phyloP scores from a whole-genome alignment of 2,888 invertebrate genomes.

The Athalia cordata region DNA sequence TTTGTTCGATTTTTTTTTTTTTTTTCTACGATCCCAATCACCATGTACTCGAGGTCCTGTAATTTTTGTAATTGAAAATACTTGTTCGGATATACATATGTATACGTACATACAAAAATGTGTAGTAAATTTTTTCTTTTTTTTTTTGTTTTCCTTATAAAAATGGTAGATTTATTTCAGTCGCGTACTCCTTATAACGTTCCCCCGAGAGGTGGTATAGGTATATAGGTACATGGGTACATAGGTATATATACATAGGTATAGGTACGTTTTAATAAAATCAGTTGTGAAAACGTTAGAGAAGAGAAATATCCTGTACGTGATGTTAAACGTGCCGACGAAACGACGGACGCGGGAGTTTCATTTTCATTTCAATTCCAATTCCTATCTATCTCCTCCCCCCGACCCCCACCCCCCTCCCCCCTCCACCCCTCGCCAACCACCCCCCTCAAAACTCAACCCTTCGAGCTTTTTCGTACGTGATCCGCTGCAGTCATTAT shows the following conservation, averaged over 20 bases:
- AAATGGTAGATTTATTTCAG: conserved; percentile 3
- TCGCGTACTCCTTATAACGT: conserved; percentile 17
- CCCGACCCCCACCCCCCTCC: neutral
- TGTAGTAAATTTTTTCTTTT: too few species aligned
- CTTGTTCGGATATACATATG: too few species aligned
- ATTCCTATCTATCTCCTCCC: neutral
- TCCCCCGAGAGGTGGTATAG: neutral
- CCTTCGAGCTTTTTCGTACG: neutral
- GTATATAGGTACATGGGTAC: neutral
- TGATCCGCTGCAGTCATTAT: neutral
- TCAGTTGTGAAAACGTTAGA: conserved; percentile 15
- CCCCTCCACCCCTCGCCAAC: neutral
- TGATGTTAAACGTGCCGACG: neutral
- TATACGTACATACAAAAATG: too few species aligned
- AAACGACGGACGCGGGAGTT: neutral
- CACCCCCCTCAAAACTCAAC: neutral
- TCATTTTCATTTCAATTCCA: neutral
- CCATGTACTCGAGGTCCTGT: too few species aligned
- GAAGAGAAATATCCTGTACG: conserved; percentile 14
- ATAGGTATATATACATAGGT: neutral
- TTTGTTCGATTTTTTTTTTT: too few species aligned
- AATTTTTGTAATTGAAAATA: too few species aligned
- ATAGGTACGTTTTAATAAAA: neutral
- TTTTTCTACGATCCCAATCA: too few species aligned
- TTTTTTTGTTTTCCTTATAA: too few species aligned